These are phyloP conservation scores for Bubo scandiacus DNA, from an alignment of 2,113 vertebrate genomes.

Conservation along the genomic window DNA sequence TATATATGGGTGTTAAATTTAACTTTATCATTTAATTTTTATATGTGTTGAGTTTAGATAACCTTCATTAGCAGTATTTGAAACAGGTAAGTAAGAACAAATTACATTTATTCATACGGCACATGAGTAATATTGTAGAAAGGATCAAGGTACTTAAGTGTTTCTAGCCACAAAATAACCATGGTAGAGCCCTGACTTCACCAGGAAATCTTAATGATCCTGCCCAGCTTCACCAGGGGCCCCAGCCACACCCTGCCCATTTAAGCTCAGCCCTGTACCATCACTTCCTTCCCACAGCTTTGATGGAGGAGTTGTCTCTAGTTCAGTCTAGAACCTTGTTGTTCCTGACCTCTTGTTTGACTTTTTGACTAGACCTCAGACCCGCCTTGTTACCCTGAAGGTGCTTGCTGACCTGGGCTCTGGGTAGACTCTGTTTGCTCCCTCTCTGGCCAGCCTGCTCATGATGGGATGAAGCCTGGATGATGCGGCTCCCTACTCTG, in stretches of 20 bases:
- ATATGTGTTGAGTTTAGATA: not conserved
- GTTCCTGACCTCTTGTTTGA: not conserved
- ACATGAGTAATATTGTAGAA: not conserved
- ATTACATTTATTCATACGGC: not conserved
- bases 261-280: not conserved
- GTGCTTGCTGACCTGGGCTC: not conserved
- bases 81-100: not conserved
- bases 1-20: not conserved
- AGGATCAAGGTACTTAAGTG: not conserved
- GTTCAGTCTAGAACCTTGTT: not conserved
- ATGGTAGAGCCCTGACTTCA: accelerated
- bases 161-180: not conserved
- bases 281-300: accelerated
- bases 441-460: not conserved
- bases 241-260: no score
- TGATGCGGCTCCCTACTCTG: not conserved
- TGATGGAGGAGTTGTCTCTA: not conserved
- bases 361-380: not conserved
- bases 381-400: not conserved
- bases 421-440: not conserved
- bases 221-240: not conserved
- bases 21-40: not conserved
- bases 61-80: not conserved
- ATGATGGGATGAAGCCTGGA: not conserved
- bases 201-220: not conserved